Evolutionary conservation across 2,113 vertebrate genomes (phyloP).

Genomic region (Dolichallabes microphthalmus): DNA sequence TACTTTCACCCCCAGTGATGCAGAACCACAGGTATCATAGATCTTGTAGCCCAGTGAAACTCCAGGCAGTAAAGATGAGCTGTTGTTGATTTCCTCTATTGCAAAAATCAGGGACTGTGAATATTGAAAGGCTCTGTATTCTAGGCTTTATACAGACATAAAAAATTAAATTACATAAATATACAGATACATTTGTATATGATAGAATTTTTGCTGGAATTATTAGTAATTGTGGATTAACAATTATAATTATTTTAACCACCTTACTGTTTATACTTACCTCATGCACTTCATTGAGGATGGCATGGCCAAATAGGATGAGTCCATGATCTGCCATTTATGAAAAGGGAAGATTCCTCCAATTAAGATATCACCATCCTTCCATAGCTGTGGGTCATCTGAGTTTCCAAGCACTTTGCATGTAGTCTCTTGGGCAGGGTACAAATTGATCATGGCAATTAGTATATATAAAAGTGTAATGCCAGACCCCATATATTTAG

Average conservation of each 20-base stretch:
- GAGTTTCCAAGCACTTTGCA: constrained; percentile 6
- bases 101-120: constrained; percentile 71
- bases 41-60: constrained; percentile 70
- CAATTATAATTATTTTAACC: neutral
- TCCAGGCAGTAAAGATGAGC: constrained; percentile 66
- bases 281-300: constrained; percentile 11
- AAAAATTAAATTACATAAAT: neutral
- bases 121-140: constrained; percentile 70
- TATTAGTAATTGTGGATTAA: neutral
- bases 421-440: constrained; percentile 5
- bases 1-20: constrained; percentile 57
- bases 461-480: constrained; percentile 6
- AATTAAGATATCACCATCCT: constrained; percentile 27
- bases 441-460: constrained; percentile 11
- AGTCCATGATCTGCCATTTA: constrained; percentile 19
- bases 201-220: neutral
- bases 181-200: neutral
- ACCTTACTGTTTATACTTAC: neutral
- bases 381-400: constrained; percentile 11
- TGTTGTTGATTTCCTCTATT: constrained; percentile 74
- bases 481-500: constrained; percentile 1
- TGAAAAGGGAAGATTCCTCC: constrained; percentile 34
- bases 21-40: constrained; percentile 67
- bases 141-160: constrained; percentile 27
- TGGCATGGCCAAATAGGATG: constrained; percentile 10